These are phyloP conservation scores for Hermatobates lingyangjiaoensis DNA, from an alignment of 1,140 invertebrate genomes.

Conservation along the genomic window DNA sequence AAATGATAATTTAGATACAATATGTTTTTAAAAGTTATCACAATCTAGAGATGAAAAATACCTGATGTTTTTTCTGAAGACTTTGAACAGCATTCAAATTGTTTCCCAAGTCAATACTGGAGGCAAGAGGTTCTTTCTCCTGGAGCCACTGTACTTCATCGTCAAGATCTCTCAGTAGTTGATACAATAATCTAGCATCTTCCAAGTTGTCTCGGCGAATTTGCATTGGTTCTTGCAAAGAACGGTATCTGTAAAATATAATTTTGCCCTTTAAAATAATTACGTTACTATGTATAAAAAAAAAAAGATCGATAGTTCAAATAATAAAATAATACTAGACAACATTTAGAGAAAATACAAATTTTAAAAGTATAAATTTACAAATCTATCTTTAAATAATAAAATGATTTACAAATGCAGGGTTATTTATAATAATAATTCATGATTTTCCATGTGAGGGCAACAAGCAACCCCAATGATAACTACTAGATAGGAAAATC, in stretches of 20 bases:
- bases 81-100: constrained; percentile 82
- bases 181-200: constrained; percentile 65
- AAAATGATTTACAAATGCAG: no score
- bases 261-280: neutral
- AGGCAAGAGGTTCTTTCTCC: constrained; percentile 70
- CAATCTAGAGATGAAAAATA: constrained; percentile 5
- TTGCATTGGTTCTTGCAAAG: constrained; percentile 72
- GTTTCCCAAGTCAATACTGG: constrained; percentile 54
- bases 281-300: neutral
- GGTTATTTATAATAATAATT: no score
- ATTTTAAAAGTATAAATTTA: no score
- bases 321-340: neutral
- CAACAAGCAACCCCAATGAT: no score
- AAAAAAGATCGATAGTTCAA: neutral
- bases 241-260: constrained; percentile 46
- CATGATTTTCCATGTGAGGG: no score
- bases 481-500: no score
- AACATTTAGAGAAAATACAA: neutral
- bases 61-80: constrained; percentile 87
- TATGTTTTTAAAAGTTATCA: constrained; percentile 6
- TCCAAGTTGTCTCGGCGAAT: constrained; percentile 75
- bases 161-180: constrained; percentile 67
- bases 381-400: no score
- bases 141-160: constrained; percentile 68
- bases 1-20: neutral